Conservation (phyloP, 2,113 vertebrate genomes). For the Melanerpes formicivorus region DNA sequence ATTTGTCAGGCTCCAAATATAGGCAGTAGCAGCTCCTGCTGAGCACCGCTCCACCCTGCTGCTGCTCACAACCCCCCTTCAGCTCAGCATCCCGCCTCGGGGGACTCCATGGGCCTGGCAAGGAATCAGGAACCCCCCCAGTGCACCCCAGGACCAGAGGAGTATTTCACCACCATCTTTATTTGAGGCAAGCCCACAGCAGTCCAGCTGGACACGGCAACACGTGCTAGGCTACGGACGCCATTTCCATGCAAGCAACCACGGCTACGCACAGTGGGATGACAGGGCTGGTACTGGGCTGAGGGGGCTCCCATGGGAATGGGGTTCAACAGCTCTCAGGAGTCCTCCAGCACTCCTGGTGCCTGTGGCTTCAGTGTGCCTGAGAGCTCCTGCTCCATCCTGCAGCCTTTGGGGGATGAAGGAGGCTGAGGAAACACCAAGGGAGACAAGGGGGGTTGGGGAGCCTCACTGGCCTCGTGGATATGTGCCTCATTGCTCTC, state of each 20-base stretch:
- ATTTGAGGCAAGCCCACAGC: slow-evolving; percentile 66
- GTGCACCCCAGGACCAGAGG: neutral
- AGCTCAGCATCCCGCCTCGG: rapidly evolving
- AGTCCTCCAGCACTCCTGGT: neutral
- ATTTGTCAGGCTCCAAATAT: slow-evolving; percentile 32
- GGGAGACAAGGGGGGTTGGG: rapidly evolving
- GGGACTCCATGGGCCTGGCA: neutral
- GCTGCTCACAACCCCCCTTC: neutral
- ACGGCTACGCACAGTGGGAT: neutral
- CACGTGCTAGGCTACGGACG: neutral
- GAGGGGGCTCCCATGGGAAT: neutral
- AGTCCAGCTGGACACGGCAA: slow-evolving; percentile 29
- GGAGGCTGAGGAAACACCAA: neutral
- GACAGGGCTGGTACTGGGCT: neutral
- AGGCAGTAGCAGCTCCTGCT: neutral
- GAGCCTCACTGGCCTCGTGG: neutral
- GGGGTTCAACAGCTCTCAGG: neutral
- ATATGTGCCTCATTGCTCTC: neutral
- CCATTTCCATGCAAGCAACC: slow-evolving; percentile 56
- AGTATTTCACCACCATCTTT: slow-evolving; percentile 54
- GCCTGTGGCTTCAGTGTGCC: neutral
- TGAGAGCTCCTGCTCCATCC: neutral
- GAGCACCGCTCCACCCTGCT: neutral
- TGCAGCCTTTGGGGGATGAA: neutral
- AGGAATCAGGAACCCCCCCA: neutral